Conservation (phyloP, 2,797 vertebrate species). For the Premnoplex brunnescens region DNA sequence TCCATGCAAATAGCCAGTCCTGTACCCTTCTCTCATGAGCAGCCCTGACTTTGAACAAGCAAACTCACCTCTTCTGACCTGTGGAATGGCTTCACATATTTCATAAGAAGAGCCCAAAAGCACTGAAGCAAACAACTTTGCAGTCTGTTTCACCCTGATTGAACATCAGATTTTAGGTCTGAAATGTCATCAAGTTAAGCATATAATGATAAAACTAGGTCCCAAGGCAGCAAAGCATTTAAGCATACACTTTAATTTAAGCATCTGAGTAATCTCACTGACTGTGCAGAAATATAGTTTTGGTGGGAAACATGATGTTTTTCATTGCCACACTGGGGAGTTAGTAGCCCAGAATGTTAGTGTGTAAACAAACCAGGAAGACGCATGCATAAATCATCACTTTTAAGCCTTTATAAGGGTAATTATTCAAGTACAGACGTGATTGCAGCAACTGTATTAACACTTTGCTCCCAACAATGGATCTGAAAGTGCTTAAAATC, state of each 20-base stretch:
- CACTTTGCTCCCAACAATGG: neutral
- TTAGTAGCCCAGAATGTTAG: neutral
- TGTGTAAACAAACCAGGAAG: neutral
- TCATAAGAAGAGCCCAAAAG: neutral
- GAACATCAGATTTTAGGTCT: constrained; percentile 39
- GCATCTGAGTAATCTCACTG: neutral
- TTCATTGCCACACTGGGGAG: neutral
- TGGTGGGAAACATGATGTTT: neutral
- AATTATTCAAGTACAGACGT: neutral
- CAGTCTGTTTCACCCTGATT: constrained; percentile 1
- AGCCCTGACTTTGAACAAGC: neutral
- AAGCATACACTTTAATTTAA: neutral
- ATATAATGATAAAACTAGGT: constrained; percentile 10
- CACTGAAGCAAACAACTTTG: neutral
- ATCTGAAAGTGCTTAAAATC: neutral
- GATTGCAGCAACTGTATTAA: neutral
- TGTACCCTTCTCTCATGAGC: neutral
- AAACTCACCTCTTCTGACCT: constrained; percentile 8
- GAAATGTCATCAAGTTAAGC: constrained; percentile 53
- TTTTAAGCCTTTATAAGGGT: neutral
- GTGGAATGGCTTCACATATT: neutral
- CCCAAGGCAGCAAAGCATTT: constrained; percentile 22
- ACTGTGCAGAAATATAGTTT: neutral
- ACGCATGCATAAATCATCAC: neutral
- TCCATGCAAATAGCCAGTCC: neutral